Conservation (phyloP, 2,888 invertebrate genomes). For the Thereva nobilitata region DNA sequence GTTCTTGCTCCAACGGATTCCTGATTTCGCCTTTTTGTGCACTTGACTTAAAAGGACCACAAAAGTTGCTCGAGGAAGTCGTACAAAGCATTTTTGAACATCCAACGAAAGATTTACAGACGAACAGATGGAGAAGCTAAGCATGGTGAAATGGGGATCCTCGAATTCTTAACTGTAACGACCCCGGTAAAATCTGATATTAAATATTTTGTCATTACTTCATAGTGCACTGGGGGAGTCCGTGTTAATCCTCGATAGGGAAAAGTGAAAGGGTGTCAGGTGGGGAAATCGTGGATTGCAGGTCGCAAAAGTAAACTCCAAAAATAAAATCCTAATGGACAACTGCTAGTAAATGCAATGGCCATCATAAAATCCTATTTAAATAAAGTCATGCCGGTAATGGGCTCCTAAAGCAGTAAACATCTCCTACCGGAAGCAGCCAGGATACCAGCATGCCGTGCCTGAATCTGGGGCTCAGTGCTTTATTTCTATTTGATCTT, state of each 20-base stretch:
- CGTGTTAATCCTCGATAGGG: background rate
- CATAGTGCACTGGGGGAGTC: background rate
- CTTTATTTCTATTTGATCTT: conserved; percentile 7
- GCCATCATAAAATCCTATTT: too few relatives aligned
- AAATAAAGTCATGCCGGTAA: too few relatives aligned
- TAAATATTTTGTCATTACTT: background rate
- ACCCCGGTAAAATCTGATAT: background rate
- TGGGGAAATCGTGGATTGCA: too few relatives aligned
- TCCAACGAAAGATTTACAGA: conserved; percentile 1
- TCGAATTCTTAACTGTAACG: background rate
- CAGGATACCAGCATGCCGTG: background rate
- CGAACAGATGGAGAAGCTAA: background rate
- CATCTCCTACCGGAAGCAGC: background rate
- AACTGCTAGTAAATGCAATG: too few relatives aligned
- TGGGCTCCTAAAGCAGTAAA: background rate
- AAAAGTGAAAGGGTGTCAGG: too few relatives aligned
- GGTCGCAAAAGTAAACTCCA: too few relatives aligned
- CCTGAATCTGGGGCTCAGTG: background rate
- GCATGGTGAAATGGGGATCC: background rate
- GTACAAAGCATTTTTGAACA: conserved; percentile 20
- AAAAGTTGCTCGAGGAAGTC: conserved; percentile 13
- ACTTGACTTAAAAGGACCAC: conserved; percentile 8
- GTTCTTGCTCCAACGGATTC: conserved; percentile 15
- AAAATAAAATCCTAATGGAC: too few relatives aligned
- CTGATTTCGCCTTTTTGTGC: conserved; percentile 10